A percentile compares a stretch with the other conserved stretches of the same genome.
phyloP scores from a whole-genome alignment of 2,113 vertebrate genomes.

The Daubentonia madagascariensis region DNA sequence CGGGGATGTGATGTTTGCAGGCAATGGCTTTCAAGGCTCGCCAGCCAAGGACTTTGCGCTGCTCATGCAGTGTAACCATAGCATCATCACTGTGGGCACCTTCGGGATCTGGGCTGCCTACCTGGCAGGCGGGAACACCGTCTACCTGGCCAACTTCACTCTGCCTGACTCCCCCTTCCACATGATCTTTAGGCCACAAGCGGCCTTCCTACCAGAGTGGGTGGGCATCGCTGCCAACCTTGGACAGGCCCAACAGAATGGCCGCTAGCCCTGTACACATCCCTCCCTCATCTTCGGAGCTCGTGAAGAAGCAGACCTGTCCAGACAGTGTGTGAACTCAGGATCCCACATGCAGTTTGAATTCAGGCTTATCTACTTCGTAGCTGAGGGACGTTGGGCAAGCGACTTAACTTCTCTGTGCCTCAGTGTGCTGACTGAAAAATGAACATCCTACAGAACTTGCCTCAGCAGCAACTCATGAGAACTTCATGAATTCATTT shows the following conservation, averaged over 20 bases:
- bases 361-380: no score
- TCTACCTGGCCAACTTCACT: constrained; percentile 76
- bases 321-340: accelerated
- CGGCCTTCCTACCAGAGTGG: constrained; percentile 66
- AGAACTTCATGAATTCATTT: accelerated
- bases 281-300: no score
- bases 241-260: background rate
- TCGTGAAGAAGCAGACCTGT: no score
- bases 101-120: constrained; percentile 79
- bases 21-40: constrained; percentile 34
- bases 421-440: background rate
- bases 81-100: constrained; percentile 78
- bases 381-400: background rate
- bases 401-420: background rate
- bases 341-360: background rate
- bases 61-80: constrained; percentile 80
- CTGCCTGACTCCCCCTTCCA: constrained; percentile 42
- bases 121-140: constrained; percentile 50
- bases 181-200: constrained; percentile 50
- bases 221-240: constrained; percentile 66
- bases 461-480: background rate
- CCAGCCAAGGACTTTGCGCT: constrained; percentile 73
- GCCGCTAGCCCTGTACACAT: background rate
- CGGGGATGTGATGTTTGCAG: constrained; percentile 71
- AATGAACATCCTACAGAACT: accelerated